phyloP scores from a whole-genome alignment of 1,140 invertebrate genomes.

The Protaetia brevitarsis region DNA sequence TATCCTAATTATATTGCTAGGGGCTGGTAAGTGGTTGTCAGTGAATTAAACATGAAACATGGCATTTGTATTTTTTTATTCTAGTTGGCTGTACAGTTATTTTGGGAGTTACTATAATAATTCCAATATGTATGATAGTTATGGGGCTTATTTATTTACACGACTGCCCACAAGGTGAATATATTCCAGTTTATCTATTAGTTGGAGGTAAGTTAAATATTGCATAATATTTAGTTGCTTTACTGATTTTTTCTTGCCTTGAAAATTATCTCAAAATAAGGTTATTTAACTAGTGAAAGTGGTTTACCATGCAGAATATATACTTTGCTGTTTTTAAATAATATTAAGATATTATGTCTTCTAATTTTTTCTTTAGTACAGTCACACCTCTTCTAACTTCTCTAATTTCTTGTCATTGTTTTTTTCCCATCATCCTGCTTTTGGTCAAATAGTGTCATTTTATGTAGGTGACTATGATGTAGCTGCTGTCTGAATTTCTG shows the following conservation, averaged over 20 bases:
- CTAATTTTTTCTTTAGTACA: no score
- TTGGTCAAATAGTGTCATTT: no score
- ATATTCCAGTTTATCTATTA: conserved; percentile 68
- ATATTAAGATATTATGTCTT: no score
- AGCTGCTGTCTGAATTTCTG: no score
- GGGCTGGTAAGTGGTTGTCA: conserved; percentile 65
- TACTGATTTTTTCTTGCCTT: background rate
- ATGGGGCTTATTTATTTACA: conserved; percentile 63
- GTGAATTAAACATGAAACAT: no score
- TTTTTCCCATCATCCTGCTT: no score
- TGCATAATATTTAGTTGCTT: background rate
- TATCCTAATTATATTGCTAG: conserved; percentile 58
- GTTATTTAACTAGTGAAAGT: background rate
- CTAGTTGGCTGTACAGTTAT: conserved; percentile 64
- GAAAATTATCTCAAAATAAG: background rate
- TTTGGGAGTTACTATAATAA: conserved; percentile 59
- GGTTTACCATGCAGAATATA: no score
- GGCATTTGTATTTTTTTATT: conserved; percentile 25
- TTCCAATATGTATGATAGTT: conserved; percentile 65
- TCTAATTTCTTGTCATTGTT: no score
- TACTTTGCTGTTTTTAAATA: no score
- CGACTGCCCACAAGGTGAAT: conserved; percentile 64
- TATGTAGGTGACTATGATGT: no score
- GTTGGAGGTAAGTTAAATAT: conserved; percentile 57
- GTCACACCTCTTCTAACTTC: no score